Percentiles rank a stretch among this genome's conserved stretches.
phyloP scores from a whole-genome alignment of 2,113 vertebrate species.

The Spea bombifrons region DNA sequence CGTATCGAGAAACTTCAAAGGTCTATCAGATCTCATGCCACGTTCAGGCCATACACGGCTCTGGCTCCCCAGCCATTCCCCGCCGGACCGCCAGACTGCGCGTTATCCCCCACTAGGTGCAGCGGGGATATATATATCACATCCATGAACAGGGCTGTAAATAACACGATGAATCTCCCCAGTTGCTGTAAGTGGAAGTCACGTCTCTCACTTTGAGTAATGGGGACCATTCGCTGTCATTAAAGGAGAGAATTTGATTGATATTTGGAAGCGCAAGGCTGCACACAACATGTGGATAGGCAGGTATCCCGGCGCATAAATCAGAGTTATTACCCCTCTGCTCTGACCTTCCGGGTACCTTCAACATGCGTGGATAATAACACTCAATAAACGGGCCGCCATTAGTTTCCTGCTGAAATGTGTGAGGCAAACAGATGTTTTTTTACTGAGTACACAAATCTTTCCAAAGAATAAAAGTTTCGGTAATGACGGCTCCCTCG shows the following conservation, averaged over 20 bases:
- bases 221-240: not conserved
- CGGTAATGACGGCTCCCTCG: slow-evolving; percentile 8
- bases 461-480: not conserved
- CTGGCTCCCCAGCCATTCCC: no score
- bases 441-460: slow-evolving; percentile 33
- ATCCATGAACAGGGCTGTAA: slow-evolving; percentile 9
- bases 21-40: no score
- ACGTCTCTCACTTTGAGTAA: slow-evolving; percentile 10
- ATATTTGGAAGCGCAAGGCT: not conserved
- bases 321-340: slow-evolving; percentile 13
- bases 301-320: slow-evolving; percentile 2
- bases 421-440: slow-evolving; percentile 20
- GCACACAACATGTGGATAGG: not conserved
- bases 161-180: slow-evolving; percentile 2
- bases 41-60: no score
- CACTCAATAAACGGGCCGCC: not conserved
- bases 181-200: not conserved
- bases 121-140: not conserved
- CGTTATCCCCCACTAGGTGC: no score
- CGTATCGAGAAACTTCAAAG: no score
- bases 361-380: slow-evolving; percentile 17
- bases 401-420: not conserved
- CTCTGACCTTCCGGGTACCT: slow-evolving; percentile 9
- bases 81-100: no score
- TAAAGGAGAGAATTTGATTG: slow-evolving; percentile 20